Evolutionary conservation across 2,797 vertebrate genomes (phyloP).

Genomic region (Liasis olivaceus): DNA sequence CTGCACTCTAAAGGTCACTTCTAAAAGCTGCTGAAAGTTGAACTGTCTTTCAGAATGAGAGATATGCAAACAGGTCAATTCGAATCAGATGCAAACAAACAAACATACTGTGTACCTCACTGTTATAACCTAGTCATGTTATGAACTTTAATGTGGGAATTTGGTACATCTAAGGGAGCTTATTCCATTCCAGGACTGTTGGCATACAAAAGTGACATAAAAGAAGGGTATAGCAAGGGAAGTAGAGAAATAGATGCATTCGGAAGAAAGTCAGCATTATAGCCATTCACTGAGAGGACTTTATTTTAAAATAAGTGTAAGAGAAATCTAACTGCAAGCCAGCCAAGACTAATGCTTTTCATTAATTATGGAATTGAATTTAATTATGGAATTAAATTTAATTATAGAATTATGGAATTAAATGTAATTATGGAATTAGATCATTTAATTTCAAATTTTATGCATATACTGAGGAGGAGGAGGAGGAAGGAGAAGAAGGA

Average conservation of each 20-base stretch:
- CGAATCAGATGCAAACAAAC: constrained; percentile 31
- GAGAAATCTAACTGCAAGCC: neutral
- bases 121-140: neutral
- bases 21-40: constrained; percentile 42
- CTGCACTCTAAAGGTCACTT: constrained; percentile 19
- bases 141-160: constrained; percentile 7
- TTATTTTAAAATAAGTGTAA: neutral
- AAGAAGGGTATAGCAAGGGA: neutral
- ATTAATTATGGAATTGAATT: neutral
- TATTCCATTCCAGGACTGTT: neutral
- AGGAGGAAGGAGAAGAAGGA: no score
- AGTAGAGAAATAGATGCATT: neutral
- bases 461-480: no score
- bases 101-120: neutral
- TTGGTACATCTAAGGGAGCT: neutral
- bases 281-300: neutral
- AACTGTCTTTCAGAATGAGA: constrained; percentile 31
- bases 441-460: neutral
- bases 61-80: neutral
- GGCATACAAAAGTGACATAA: neutral
- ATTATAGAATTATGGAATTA: neutral
- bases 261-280: neutral
- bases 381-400: neutral
- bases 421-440: neutral
- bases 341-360: neutral